Evolutionary conservation across 2,888 invertebrate species (phyloP).

Genomic region (Cephalotes varians): DNA sequence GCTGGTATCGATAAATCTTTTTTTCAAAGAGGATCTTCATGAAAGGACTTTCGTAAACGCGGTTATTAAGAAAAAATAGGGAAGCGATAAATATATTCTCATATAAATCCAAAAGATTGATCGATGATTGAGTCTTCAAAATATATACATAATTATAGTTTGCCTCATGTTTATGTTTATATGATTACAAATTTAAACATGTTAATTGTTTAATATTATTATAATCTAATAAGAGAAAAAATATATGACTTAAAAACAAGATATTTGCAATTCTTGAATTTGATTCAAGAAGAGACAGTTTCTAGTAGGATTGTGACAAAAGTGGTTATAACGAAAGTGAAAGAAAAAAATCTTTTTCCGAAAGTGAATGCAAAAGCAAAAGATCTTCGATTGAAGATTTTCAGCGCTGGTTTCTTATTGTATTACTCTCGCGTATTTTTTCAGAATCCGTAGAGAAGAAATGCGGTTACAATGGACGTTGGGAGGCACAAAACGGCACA

Average conservation of each 20-base stretch:
- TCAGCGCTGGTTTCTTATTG: background rate
- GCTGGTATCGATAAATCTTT: background rate
- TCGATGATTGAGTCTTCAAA: background rate
- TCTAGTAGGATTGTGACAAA: too few species aligned
- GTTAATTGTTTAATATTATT: background rate
- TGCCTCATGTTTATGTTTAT: too few species aligned
- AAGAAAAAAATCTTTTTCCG: too few species aligned
- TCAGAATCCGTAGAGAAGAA: conserved; percentile 90
- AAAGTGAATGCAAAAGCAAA: too few species aligned
- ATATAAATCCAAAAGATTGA: background rate
- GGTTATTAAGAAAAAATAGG: background rate
- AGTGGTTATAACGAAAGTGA: too few species aligned
- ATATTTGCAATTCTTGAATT: too few species aligned
- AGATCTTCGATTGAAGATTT: background rate
- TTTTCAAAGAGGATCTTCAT: background rate
- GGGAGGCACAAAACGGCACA: conserved; percentile 88
- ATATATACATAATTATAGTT: too few species aligned
- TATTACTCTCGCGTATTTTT: conserved; percentile 68
- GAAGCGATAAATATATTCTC: background rate
- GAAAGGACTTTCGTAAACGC: too few species aligned
- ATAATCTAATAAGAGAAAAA: background rate
- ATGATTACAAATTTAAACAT: background rate
- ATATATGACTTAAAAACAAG: too few species aligned
- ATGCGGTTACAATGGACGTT: conserved; percentile 90
- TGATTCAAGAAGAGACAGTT: too few species aligned